Base-by-base conservation (phyloP, 2,888 invertebrate species). In the Iselma pallidipennis region DNA sequence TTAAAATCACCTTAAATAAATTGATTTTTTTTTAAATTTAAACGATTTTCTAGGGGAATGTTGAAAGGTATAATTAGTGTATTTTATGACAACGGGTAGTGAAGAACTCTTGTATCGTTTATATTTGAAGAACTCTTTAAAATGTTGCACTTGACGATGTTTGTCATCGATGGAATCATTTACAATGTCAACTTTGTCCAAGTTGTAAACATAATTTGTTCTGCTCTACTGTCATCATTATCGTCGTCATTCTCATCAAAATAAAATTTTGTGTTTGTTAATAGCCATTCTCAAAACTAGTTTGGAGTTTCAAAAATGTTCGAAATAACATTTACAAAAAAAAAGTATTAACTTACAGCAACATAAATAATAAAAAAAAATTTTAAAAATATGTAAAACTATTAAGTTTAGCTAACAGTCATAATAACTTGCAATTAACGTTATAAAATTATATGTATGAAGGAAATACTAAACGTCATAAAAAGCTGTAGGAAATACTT, bases 401-500 rank as follows among this genome's bases (percentile, higher is more conserved):
- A 29, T 29, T 12, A 10, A 29, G 29, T 3, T 29, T 4, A 29
- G 12, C 33, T 33, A 14, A 33, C 4, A 19, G 10, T 21, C 3
- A 10, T 37, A 25, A 25, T 71, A 71, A 71, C 67, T 71, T 63
- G 70, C 70, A 71, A 71, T 71, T 71, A 71, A 66, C 65, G 65
- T 61, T 60, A 65, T 66, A 63, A 69, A 69, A 68, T 70, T 68
- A 61, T 59, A 63, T 68, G 65, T 65, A 61, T 61, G 29, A 64
- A 53, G 68, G 59, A 59, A 67, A 66, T 61, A 55, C 67, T 65
- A 52, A 54, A 57, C 56, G 61, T 62, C 61, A 65, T 64, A 57
- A 64, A 65, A 54, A 19, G 21, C 25, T 3, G 6, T 6, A 3
- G 25, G 6, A 25, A 16, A 37, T 16, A n/a, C n/a, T n/a, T n/a